phyloP scores from a whole-genome alignment of 2,113 vertebrate genomes.

The Ailurus styani region DNA sequence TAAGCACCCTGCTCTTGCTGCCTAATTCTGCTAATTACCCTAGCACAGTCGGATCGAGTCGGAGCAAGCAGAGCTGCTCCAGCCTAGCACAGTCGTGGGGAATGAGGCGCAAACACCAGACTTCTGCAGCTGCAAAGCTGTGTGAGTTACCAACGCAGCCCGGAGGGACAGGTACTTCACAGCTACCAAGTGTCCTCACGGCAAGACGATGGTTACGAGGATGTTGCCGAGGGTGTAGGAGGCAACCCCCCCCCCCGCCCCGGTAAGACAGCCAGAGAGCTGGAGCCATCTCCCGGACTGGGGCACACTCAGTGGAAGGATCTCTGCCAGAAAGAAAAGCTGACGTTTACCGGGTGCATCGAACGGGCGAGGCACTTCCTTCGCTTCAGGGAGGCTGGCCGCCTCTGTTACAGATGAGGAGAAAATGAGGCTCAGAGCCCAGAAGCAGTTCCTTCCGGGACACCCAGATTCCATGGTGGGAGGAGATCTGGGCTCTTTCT shows the following conservation, averaged over 20 bases:
- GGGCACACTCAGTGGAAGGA: accelerated
- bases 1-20: accelerated
- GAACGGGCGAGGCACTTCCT: accelerated
- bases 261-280: background rate
- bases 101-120: background rate
- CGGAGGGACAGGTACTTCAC: background rate
- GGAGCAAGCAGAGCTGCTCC: background rate
- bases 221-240: background rate
- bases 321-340: background rate
- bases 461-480: background rate
- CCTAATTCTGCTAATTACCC: background rate
- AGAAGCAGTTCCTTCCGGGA: background rate
- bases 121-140: background rate
- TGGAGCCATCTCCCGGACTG: accelerated
- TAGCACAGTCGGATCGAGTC: background rate
- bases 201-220: accelerated
- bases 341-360: background rate
- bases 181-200: background rate
- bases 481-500: background rate
- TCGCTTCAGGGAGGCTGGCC: background rate
- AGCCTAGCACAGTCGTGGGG: accelerated
- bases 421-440: background rate
- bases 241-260: no score
- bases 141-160: background rate
- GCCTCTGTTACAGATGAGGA: background rate